Evolutionary conservation across 2,888 invertebrate genomes (phyloP), one percentile per base, ranked within the genome.

Genomic region (Coleophora deauratella): DNA sequence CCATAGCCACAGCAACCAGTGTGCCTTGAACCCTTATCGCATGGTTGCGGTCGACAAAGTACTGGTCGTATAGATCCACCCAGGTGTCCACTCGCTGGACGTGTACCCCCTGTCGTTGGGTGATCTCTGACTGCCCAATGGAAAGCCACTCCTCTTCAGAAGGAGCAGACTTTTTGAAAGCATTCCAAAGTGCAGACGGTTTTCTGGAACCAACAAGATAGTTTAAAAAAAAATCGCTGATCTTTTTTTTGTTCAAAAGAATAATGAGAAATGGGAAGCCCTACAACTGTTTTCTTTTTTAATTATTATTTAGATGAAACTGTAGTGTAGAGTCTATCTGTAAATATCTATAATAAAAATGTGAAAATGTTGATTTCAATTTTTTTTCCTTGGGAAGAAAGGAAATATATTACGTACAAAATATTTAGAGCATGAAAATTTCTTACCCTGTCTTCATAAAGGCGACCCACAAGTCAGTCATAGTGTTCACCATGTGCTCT

Each of bases 401-500:
- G n/a, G n/a, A n/a, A n/a, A n/a, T n/a, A n/a, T n/a, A n/a, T n/a
- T n/a, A n/a, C 4, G 10, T 31, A 31, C 31, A n/a, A n/a, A 10
- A 31, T 31, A 28, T 12, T n/a, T n/a, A n/a, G n/a, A n/a, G n/a
- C n/a, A n/a, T n/a, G n/a, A n/a, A n/a, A 13, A 35, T 21, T 28
- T 51, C 66, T 72, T 64, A 89, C 89, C 89, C 88, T 40, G 67
- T 78, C 55, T 80, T 73, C 27, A 88, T 84, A 46, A 89, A 89
- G 54, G 72, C 87, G 34, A 55, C 51, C 80, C 79, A 80, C 32
- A 80, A 53, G 11, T 68, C 50, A 1, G 62, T 58, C 50, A 79
- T 50, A 31, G 54, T 33, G 4, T 58, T 46, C 8, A 69, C 50
- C 52, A 73, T 62, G 2, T 41, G 44, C 13, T 41, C 48, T 30